Evolutionary conservation across 2,113 vertebrate species (phyloP).

Genomic region (Cryptoleucopteryx plumbea): DNA sequence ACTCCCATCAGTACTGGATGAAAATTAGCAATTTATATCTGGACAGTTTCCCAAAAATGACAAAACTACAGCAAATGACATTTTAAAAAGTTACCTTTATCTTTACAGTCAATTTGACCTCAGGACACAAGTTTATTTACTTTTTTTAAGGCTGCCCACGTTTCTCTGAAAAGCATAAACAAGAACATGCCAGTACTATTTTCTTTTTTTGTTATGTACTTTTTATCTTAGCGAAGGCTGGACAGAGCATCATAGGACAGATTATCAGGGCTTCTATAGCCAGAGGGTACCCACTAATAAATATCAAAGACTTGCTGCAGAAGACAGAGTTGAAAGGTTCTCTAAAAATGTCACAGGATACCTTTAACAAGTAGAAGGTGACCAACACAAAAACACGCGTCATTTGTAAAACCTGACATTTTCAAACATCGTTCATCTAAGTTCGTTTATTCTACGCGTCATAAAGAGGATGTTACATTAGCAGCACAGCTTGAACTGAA

Average conservation of each 20-base stretch:
- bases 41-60: not conserved
- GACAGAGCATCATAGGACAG: no score
- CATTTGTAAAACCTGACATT: not conserved
- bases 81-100: not conserved
- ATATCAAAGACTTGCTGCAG: not conserved
- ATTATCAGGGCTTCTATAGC: rapidly evolving
- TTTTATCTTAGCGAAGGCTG: not conserved
- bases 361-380: not conserved
- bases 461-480: not conserved
- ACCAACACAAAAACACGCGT: not conserved
- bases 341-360: not conserved
- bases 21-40: not conserved
- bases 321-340: not conserved
- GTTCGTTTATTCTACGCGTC: not conserved
- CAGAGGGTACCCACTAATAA: rapidly evolving
- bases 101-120: not conserved
- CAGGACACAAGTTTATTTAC: not conserved
- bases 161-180: not conserved
- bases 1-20: no score
- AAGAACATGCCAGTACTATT: not conserved
- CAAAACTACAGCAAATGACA: not conserved
- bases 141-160: not conserved
- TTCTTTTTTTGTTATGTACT: not conserved
- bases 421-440: not conserved
- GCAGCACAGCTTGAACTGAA: not conserved